Base-by-base conservation (phyloP, 2,888 invertebrate genomes). In the Thereva unica region DNA sequence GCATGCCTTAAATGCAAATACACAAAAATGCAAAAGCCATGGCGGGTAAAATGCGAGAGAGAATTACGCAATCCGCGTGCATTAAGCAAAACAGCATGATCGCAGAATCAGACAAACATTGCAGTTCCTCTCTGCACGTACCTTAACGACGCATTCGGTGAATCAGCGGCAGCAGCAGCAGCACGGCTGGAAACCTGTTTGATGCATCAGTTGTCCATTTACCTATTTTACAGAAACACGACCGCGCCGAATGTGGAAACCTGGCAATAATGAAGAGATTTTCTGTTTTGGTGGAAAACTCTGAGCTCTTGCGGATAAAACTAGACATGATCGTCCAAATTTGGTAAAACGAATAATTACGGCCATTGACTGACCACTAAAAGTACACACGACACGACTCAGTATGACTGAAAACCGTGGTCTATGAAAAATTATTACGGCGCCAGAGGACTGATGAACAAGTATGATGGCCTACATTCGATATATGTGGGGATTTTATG, bases 381-480 rank as follows among this genome's bases (percentile, higher is more conserved):
- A 57, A 57, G 57, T 57, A 37, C 42, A 57, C 45, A 44, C 57
- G 44, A 57, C 45, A 45, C 45, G 45, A 23, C 23, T 23, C 23
- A 23, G 23, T 23, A 57, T 44, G 45, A 44, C 35, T 45, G 45
- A 57, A 42, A 45, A 57, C 35, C 57, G 45, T 57, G 57, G 40
- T 44, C 57, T 57, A 57, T 57, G 57, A 57, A 45, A 57, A 57
- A 57, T 57, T 57, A 57, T 57, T 57, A 57, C 45, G 57, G 57
- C 57, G 57, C 57, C 57, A 57, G 44, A 57, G 57, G 23, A 45
- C 45, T 57, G 44, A 57, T 37, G 42, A 42, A 34, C 34, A 44
- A 9, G 4, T 37, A 34, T 34, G n/a, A n/a, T 57, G 57, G 45
- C 57, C 57, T 23, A 23, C 23, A 23, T 23, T 23, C 23, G 23